Percentiles rank a stretch among this genome's conserved stretches.
Conservation (phyloP, 1,140 invertebrate species). For the Camponotus vicinus region DNA sequence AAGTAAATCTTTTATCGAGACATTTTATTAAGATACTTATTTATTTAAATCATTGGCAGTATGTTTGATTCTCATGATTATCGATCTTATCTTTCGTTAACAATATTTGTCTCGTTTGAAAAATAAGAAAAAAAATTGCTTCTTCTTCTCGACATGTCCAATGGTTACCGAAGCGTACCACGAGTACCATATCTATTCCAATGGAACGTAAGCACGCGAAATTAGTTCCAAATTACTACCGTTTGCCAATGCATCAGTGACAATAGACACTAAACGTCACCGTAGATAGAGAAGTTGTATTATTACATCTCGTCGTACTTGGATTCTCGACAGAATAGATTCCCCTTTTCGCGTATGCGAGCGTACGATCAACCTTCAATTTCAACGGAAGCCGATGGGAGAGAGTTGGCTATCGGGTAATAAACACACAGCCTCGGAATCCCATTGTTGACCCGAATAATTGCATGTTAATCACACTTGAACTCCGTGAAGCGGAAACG, state of each 20-base stretch:
- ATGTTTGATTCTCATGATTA: background rate
- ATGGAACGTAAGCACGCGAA: background rate
- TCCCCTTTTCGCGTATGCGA: background rate
- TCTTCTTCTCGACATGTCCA: background rate
- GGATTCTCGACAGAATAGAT: slow-evolving; percentile 7
- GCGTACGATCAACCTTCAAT: slow-evolving; percentile 23
- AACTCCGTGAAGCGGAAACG: slow-evolving; percentile 57
- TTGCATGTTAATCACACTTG: slow-evolving; percentile 53
- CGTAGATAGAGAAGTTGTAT: background rate
- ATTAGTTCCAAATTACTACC: slow-evolving; percentile 6
- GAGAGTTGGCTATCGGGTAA: slow-evolving; percentile 41
- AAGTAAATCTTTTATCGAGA: background rate
- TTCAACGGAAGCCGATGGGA: slow-evolving; percentile 32
- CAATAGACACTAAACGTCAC: slow-evolving; percentile 7
- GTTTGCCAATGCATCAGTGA: background rate
- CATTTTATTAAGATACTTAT: no score
- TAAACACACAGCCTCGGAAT: background rate
- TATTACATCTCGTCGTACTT: slow-evolving; percentile 18
- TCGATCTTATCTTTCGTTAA: no score
- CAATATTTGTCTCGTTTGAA: background rate
- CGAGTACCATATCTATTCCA: background rate
- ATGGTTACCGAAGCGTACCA: slow-evolving; percentile 27
- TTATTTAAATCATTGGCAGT: background rate
- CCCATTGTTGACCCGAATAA: slow-evolving; percentile 65
- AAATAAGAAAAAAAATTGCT: background rate